phyloP scores from a whole-genome alignment of 2,113 vertebrate genomes.

The Oreochromis niloticus region DNA sequence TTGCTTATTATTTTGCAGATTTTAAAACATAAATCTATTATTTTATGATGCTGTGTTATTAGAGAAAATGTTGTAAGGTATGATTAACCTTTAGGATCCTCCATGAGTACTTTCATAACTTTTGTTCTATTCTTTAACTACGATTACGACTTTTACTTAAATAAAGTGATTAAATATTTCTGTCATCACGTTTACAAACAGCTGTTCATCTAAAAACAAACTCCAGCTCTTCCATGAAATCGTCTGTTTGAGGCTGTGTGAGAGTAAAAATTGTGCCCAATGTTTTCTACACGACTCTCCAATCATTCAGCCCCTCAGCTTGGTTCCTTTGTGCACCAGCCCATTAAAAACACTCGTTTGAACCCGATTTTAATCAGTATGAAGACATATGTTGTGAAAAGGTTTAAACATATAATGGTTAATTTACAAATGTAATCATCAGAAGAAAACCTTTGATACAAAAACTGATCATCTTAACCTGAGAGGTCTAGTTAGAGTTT shows the following conservation, averaged over 20 bases:
- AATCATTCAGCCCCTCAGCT: background rate
- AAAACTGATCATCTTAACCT: background rate
- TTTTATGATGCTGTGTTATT: background rate
- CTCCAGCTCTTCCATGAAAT: background rate
- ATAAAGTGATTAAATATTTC: background rate
- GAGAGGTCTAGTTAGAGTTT: background rate
- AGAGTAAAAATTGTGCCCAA: background rate
- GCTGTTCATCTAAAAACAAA: background rate
- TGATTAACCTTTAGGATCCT: background rate
- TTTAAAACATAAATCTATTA: background rate
- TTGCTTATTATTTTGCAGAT: background rate
- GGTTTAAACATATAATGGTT: background rate
- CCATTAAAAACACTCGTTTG: accelerated
- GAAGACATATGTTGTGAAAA: background rate
- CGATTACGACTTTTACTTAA: background rate
- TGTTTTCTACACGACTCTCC: accelerated
- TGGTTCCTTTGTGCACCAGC: background rate
- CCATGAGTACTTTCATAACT: background rate
- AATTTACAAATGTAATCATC: background rate
- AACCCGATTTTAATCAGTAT: background rate
- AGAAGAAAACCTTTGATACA: background rate
- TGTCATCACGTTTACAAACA: background rate
- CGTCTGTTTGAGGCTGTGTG: background rate
- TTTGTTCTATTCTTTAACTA: background rate
- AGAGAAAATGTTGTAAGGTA: background rate